Percentiles rank a stretch among this genome's conserved stretches.
phyloP scores from a whole-genome alignment of 2,797 vertebrate species.

The Fistularia tabacaria region DNA sequence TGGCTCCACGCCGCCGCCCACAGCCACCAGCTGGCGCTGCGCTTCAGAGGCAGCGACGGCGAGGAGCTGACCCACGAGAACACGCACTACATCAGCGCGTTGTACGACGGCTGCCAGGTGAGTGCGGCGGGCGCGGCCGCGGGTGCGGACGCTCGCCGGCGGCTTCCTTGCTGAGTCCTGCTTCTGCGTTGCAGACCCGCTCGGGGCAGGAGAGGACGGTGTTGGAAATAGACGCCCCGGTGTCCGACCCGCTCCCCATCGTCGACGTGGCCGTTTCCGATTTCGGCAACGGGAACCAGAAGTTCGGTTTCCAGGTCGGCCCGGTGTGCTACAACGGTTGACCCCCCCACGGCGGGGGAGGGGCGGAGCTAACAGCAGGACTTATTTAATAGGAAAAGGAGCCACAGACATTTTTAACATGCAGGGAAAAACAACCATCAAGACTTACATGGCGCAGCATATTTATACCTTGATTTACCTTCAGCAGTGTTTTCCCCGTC shows the following conservation, averaged over 20 bases:
- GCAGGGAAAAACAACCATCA: conserved; percentile 62
- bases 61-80: conserved; percentile 92
- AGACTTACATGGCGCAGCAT: conserved; percentile 48
- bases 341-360: not conserved
- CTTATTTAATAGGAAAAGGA: conserved; percentile 55
- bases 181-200: conserved; percentile 72
- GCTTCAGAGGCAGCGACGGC: conserved; percentile 87
- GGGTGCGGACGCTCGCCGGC: not conserved
- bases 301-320: conserved; percentile 97
- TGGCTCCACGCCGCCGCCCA: conserved; percentile 83
- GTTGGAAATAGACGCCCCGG: conserved; percentile 84
- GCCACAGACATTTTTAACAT: conserved; percentile 62
- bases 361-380: conserved; percentile 8
- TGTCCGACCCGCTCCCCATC: conserved; percentile 85
- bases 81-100: conserved; percentile 83
- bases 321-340: conserved; percentile 92
- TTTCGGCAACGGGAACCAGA: conserved; percentile 90
- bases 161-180: not conserved
- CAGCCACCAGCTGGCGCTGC: conserved; percentile 84
- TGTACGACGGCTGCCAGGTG: conserved; percentile 73
- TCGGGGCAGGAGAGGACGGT: conserved; percentile 92
- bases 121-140: not conserved
- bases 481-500: conserved; percentile 45
- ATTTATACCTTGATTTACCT: conserved; percentile 62
- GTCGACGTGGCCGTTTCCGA: conserved; percentile 91